Conservation (phyloP, 2,888 invertebrate species). For the Lasioglossum lativentre region DNA sequence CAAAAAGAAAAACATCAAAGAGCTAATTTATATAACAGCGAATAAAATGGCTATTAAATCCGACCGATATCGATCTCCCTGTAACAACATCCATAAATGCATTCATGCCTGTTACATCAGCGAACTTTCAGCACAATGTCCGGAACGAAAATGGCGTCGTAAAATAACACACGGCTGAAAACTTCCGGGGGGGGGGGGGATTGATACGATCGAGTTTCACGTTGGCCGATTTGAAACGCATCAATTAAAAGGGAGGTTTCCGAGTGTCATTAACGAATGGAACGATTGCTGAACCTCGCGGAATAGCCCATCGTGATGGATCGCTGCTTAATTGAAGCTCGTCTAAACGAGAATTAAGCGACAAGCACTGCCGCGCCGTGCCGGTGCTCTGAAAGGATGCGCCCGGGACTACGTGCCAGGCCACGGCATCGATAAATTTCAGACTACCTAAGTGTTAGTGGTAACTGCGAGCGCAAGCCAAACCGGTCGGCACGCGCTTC, state of each 20-base stretch:
- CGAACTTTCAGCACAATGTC: not conserved
- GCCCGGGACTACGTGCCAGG: constrained; percentile 52
- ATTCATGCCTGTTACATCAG: not conserved
- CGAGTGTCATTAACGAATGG: constrained; percentile 19
- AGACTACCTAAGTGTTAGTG: constrained; percentile 69
- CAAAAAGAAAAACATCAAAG: too few species aligned
- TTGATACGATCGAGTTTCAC: not conserved
- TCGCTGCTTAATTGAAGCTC: constrained; percentile 59
- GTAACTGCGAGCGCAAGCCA: constrained; percentile 76
- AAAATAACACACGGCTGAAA: not conserved
- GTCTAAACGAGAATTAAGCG: constrained; percentile 63
- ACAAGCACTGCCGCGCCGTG: constrained; percentile 32
- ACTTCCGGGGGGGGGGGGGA: not conserved
- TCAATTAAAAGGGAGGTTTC: constrained; percentile 13
- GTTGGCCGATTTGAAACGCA: not conserved
- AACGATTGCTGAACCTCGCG: constrained; percentile 28
- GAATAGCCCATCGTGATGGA: constrained; percentile 36
- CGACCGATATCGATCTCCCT: not conserved
- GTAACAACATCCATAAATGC: constrained; percentile 6
- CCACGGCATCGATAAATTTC: constrained; percentile 72
- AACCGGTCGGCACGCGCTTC: constrained; percentile 82
- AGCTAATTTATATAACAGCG: not conserved
- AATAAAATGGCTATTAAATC: not conserved
- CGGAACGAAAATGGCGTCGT: not conserved
- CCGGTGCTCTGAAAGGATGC: constrained; percentile 50